A percentile compares a stretch with the other conserved stretches of the same genome.
Evolutionary conservation across 2,888 invertebrate species (phyloP).

Genomic region (Buathra laborator): DNA sequence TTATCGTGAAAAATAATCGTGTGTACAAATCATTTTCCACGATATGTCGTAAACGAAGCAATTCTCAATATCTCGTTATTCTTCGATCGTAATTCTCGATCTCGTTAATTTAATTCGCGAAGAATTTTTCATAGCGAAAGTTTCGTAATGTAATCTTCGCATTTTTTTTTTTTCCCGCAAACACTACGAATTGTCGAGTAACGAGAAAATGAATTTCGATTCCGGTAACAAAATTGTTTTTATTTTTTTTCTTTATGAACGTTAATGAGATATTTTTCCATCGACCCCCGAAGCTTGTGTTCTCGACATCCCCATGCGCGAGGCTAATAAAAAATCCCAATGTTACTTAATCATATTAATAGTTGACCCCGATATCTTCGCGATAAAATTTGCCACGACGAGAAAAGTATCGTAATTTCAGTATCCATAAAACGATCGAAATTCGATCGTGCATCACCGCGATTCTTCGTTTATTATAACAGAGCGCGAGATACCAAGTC

Average conservation of each 20-base stretch:
- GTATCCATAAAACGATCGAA: slow-evolving; percentile 69
- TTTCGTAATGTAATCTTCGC: too few species aligned
- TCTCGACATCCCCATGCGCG: not conserved
- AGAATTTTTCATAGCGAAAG: too few species aligned
- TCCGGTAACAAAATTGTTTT: not conserved
- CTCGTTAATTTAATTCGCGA: too few species aligned
- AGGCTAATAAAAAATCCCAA: not conserved
- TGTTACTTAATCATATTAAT: slow-evolving; percentile 73
- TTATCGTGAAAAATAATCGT: not conserved
- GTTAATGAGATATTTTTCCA: not conserved
- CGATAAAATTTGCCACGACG: slow-evolving; percentile 35
- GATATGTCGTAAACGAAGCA: too few species aligned
- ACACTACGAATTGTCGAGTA: too few species aligned
- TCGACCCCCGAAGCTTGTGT: not conserved
- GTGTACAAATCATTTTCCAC: too few species aligned
- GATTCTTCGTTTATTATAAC: slow-evolving; percentile 60
- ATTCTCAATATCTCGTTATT: too few species aligned
- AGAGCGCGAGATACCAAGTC: slow-evolving; percentile 17
- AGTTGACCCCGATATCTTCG: slow-evolving; percentile 64
- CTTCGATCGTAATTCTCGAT: too few species aligned
- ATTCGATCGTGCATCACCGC: slow-evolving; percentile 66
- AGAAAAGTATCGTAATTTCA: slow-evolving; percentile 25
- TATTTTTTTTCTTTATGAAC: not conserved
- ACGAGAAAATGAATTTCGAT: too few species aligned
- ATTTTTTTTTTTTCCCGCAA: too few species aligned